Base-by-base conservation (phyloP, 1,140 invertebrate genomes). In the Temnothorax longispinosus region DNA sequence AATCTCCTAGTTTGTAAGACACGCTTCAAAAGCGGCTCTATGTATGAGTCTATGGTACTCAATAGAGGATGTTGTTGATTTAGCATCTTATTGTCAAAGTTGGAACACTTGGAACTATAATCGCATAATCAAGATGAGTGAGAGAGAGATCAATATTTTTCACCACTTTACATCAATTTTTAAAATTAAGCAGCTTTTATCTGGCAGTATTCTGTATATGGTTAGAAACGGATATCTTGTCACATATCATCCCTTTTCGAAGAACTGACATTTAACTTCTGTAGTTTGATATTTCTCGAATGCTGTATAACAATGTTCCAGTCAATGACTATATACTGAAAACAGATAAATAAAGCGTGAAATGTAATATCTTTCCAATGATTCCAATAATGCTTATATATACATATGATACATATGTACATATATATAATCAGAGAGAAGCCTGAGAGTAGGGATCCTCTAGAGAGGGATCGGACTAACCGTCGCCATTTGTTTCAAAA, bases 1-100 rank as follows among this genome's bases (percentile, higher is more conserved):
- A 91, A 32, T 64, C 58, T 88, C 10, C 87, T 62, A 13, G 32
- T 62, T 21, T 80, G 67, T 41, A 87, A 52, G 27, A 91, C 86
- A 4, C 62, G 64, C 5, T 71, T 85, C 44, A 91, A 85, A 69
- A 91, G 82, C 21, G 90, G 90, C 21, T 89, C 65, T 7, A 91
- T 89, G 7, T 86, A 84, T 0, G 88, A 72, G 38, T 91, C 90
- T 35, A 88, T 69, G 0, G 18, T 52, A 32, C 4, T 50, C 3
- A 86, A 74, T n/a, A 80, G 1, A 8, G 60, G 27, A 58, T 75
- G 78, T 27, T n/a, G n/a, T n/a, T 91, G 90, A 72, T 90, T 91
- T 27, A 89, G 64, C 90, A 91, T 91, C 32, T 71, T 90, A 78
- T 47, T 47, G 35, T 44, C 18, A 41, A 81, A 41, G 2, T 13